These are phyloP conservation scores for Empis stercorea DNA, from an alignment of 2,888 invertebrate genomes.

Conservation along the genomic window DNA sequence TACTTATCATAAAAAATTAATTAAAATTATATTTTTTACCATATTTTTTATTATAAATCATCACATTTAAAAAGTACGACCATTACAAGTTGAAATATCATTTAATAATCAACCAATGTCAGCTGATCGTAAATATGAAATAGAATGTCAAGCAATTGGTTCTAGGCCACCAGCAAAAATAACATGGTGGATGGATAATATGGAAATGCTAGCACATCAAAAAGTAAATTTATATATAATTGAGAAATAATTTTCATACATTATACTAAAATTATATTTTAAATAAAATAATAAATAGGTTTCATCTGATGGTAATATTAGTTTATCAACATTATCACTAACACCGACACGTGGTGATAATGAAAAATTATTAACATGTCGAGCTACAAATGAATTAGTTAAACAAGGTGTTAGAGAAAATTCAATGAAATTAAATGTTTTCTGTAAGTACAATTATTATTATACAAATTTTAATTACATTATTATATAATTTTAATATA, in stretches of 20 bases:
- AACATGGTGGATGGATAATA: conserved; percentile 73
- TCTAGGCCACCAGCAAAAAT: conserved; percentile 75
- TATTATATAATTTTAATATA: too few species aligned
- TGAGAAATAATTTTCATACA: too few species aligned
- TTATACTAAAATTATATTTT: too few species aligned
- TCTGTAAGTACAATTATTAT: conserved; percentile 63
- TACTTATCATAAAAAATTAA: too few species aligned
- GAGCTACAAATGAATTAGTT: conserved; percentile 64
- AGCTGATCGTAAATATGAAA: conserved; percentile 66
- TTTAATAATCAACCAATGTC: conserved; percentile 72
- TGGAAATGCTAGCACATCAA: conserved; percentile 42
- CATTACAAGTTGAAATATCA: conserved; percentile 63
- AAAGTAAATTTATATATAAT: conserved; percentile 22
- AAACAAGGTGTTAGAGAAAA: conserved; percentile 63
- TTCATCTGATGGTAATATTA: conserved; percentile 68
- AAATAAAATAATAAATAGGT: conserved; percentile 52
- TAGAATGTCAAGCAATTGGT: conserved; percentile 71
- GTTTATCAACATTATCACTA: conserved; percentile 61
- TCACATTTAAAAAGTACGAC: conserved; percentile 56
- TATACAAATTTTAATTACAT: too few species aligned
- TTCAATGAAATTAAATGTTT: conserved; percentile 68
- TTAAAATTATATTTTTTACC: neutral
- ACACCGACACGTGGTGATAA: conserved; percentile 66
- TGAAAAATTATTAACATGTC: conserved; percentile 63
- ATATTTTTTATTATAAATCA: neutral